Base-by-base conservation (phyloP, 2,797 vertebrate species). In the Xerus rutilus region DNA sequence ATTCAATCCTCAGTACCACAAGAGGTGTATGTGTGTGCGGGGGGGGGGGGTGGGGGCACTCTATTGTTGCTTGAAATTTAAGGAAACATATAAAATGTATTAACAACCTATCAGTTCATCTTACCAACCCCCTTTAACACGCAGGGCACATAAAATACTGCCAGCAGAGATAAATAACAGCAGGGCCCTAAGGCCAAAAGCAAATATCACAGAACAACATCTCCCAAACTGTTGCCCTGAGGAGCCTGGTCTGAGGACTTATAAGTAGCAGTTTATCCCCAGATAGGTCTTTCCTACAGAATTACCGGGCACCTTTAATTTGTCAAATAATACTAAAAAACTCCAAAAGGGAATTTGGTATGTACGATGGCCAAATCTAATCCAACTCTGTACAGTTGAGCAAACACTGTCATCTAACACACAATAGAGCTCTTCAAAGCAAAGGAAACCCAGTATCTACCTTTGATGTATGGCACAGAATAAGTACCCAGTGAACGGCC, bases 241-340 rank as follows among this genome's bases (percentile, higher is more conserved):
- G 70, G 21, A 92, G 64, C 15, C 35, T 35, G 49, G 69, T 82
- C 52, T 86, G 76, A 89, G 79, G 65, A 59, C 47, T 65, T 39
- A 32, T 12, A 67, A 70, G 67, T 2, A 57, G 12, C 35, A 74
- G 12, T 47, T 88, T 76, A 65, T 62, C 30, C 43, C 69, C 62
- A 87, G n/a, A 78, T 13, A 70, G 14, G 54, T 78, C 32, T 84
- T 65, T 76, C 67, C 78, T 76, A 76, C 17, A 65, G 69, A 96
- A 84, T 76, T 35, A 87, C 10, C 1, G 86, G 89, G 21, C 67
- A 54, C 43, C 79, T 95, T 93, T 91, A 65, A 86, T 59, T 65
- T 94, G 70, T 59, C 79, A 79, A 47, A 89, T 67, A 28, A 86
- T 18, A 84, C 8, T 12, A 28, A 96, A 89, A 92, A 76, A 93